phyloP scores from a whole-genome alignment of 2,888 invertebrate species.

The Neuroscelio doddi region DNA sequence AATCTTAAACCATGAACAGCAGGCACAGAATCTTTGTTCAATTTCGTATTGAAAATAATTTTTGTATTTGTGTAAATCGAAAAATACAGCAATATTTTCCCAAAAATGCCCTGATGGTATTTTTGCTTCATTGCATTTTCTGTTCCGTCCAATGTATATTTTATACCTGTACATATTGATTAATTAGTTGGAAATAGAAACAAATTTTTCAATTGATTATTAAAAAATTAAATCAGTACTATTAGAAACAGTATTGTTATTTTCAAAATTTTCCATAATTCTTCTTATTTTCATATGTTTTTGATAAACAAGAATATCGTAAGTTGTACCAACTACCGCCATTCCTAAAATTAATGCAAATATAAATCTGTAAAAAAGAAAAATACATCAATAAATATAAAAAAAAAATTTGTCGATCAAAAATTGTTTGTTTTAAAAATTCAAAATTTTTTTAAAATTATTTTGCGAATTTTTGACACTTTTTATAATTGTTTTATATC shows the following conservation, averaged over 20 bases:
- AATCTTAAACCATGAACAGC: slow-evolving; percentile 74
- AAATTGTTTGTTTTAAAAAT: no score
- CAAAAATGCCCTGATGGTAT: slow-evolving; percentile 41
- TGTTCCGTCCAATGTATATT: slow-evolving; percentile 37
- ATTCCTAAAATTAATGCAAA: slow-evolving; percentile 53
- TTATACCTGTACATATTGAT: slow-evolving; percentile 30
- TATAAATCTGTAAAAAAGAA: slow-evolving; percentile 50
- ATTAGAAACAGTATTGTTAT: slow-evolving; percentile 35
- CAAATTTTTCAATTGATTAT: not conserved
- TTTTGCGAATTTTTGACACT: no score
- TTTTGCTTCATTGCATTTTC: slow-evolving; percentile 48
- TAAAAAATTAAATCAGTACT: slow-evolving; percentile 30
- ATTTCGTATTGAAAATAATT: slow-evolving; percentile 68
- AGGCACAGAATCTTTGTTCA: slow-evolving; percentile 64
- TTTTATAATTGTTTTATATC: no score
- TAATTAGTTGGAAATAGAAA: no score
- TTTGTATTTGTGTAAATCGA: slow-evolving; percentile 73
- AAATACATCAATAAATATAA: no score
- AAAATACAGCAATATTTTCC: slow-evolving; percentile 71
- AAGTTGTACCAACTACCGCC: slow-evolving; percentile 64
- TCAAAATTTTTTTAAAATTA: no score
- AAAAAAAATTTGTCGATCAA: no score
- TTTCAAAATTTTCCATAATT: slow-evolving; percentile 25
- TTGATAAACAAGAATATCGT: slow-evolving; percentile 61
- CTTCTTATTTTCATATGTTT: slow-evolving; percentile 45